These are phyloP conservation scores for Antennarius striatus DNA, from an alignment of 2,113 vertebrate species.

Conservation along the genomic window DNA sequence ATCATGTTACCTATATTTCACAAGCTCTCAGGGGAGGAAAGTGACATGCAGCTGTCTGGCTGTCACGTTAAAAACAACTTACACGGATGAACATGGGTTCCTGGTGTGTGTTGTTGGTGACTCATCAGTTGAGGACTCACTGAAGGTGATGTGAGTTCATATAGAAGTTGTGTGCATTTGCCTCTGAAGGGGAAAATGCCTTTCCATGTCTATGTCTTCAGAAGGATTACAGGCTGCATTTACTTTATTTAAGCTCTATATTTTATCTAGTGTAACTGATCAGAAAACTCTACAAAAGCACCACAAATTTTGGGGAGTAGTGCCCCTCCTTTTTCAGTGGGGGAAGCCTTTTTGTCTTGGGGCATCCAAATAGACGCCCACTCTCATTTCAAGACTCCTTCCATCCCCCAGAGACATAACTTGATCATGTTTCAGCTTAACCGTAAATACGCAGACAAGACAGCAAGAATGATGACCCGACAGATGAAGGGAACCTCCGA, in stretches of 20 bases:
- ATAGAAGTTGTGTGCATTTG: background rate
- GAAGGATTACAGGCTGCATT: too few relatives aligned
- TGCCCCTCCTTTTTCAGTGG: background rate
- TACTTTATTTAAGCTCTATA: too few relatives aligned
- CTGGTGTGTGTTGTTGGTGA: too few relatives aligned
- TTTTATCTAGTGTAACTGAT: background rate
- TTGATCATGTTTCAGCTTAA: slow-evolving; percentile 56
- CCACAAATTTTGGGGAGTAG: too few relatives aligned
- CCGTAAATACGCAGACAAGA: slow-evolving; percentile 61
- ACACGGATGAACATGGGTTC: too few relatives aligned
- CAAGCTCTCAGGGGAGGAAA: slow-evolving; percentile 27
- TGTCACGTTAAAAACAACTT: background rate
- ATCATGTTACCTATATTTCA: slow-evolving; percentile 9
- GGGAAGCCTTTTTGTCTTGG: slow-evolving; percentile 27
- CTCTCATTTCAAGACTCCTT: slow-evolving; percentile 19
- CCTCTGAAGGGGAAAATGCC: background rate
- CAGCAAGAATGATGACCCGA: slow-evolving; percentile 60
- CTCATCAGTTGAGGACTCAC: too few relatives aligned
- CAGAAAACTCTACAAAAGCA: too few relatives aligned
- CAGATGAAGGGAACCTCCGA: slow-evolving; percentile 43
- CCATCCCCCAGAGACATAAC: slow-evolving; percentile 30
- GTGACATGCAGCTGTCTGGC: slow-evolving; percentile 48
- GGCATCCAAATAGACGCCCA: slow-evolving; percentile 10
- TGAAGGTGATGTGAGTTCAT: too few relatives aligned
- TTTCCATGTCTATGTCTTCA: too few relatives aligned